A percentile compares a stretch with the other conserved stretches of the same genome.
phyloP scores from a whole-genome alignment of 92 coral and sea anemone genomes.

The Phenganax stokvisi region DNA sequence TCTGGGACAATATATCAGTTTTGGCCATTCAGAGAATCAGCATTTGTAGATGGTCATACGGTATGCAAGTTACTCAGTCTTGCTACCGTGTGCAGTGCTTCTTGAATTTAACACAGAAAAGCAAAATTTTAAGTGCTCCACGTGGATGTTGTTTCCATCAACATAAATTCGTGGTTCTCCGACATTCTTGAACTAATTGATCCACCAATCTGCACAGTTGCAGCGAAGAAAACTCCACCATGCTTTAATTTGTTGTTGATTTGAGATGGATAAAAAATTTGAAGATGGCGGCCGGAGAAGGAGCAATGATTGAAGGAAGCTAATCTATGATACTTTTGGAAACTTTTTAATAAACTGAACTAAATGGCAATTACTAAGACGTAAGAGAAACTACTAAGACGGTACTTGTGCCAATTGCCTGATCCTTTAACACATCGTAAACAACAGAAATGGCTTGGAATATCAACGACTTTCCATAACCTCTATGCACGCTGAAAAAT shows the following conservation, averaged over 20 bases:
- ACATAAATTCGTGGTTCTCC: neutral
- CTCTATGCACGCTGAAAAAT: no score
- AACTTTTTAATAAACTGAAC: no score
- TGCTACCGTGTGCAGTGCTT: neutral
- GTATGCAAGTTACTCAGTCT: neutral
- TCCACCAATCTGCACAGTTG: constrained; percentile 16
- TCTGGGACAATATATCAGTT: neutral
- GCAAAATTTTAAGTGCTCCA: neutral
- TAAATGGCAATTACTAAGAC: no score
- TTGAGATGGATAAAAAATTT: no score
- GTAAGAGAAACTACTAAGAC: no score
- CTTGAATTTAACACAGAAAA: neutral
- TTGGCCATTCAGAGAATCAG: neutral
- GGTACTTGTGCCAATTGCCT: no score
- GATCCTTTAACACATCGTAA: no score
- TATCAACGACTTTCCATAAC: no score
- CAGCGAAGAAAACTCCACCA: neutral
- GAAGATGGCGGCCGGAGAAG: no score
- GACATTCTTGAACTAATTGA: neutral
- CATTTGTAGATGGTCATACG: neutral
- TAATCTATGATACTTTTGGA: no score
- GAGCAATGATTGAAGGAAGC: no score
- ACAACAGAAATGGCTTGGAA: no score
- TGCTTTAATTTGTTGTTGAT: neutral
- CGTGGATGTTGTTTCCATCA: neutral